Conservation (phyloP, 2,888 invertebrate genomes). For the Venustoraphidia nigricollis region DNA sequence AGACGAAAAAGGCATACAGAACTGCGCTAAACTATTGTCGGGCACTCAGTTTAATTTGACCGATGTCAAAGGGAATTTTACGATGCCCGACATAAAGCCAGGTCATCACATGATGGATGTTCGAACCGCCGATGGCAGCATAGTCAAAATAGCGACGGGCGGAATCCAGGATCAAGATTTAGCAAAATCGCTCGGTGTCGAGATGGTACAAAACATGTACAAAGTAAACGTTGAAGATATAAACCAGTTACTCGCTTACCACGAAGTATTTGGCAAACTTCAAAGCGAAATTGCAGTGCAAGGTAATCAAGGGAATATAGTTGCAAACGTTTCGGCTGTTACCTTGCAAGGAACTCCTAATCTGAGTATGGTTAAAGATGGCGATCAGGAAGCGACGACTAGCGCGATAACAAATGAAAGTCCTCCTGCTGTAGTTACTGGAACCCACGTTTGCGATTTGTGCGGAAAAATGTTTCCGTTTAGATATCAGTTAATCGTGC, state of each 20-base stretch:
- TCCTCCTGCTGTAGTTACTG: constrained; percentile 42
- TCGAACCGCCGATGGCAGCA: constrained; percentile 50
- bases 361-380: constrained; percentile 23
- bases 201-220: constrained; percentile 69
- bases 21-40: constrained; percentile 29
- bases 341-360: constrained; percentile 8
- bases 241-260: constrained; percentile 70
- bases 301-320: constrained; percentile 16
- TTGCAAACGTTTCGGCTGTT: constrained; percentile 9
- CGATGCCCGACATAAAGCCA: constrained; percentile 32
- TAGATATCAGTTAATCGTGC: constrained; percentile 75
- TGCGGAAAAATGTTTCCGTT: constrained; percentile 79
- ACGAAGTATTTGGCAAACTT: constrained; percentile 67
- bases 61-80: constrained; percentile 29
- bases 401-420: constrained; percentile 40
- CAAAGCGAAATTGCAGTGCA: constrained; percentile 33
- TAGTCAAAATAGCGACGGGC: constrained; percentile 56
- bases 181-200: constrained; percentile 41
- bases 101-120: constrained; percentile 41
- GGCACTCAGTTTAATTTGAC: constrained; percentile 25
- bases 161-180: constrained; percentile 38
- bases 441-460: constrained; percentile 65
- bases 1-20: constrained; percentile 40
- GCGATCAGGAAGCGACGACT: constrained; percentile 35
- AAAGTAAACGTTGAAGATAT: constrained; percentile 70